Percentiles rank a stretch among this genome's conserved stretches.
These are phyloP conservation scores for Dinothrombium tinctorium DNA, from an alignment of 1,140 invertebrate genomes.

Conservation along the genomic window DNA sequence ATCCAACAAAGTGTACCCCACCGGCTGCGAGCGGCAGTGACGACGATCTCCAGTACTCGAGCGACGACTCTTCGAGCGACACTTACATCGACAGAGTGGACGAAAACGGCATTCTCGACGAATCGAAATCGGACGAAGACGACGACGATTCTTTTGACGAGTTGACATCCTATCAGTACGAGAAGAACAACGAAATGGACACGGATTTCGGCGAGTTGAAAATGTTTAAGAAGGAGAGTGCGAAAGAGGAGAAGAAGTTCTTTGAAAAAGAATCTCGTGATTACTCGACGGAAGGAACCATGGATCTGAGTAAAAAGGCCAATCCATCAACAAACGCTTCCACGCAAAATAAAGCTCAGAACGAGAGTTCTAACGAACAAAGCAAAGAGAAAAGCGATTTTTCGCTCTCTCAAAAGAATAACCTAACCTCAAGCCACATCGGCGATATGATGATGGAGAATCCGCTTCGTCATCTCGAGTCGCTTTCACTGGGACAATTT, in stretches of 20 bases:
- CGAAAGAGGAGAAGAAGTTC: not conserved
- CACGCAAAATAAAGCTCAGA: too few species aligned
- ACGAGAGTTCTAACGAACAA: too few species aligned
- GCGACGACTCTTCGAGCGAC: conserved; percentile 15
- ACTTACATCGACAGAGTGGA: conserved; percentile 13
- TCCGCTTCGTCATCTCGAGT: conserved; percentile 48
- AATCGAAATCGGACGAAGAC: conserved; percentile 13
- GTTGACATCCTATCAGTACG: not conserved
- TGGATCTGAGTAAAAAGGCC: conserved; percentile 6
- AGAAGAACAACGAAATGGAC: conserved; percentile 16
- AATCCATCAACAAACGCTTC: too few species aligned
- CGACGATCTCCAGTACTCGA: conserved; percentile 11
- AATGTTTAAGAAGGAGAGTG: not conserved
- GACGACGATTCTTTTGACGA: conserved; percentile 5
- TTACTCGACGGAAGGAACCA: not conserved
- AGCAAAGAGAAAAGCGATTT: too few species aligned
- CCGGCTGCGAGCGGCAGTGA: conserved; percentile 22
- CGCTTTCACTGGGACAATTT: conserved; percentile 49
- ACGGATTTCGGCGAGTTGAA: not conserved
- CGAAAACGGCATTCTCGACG: conserved; percentile 10
- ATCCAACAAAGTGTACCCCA: conserved; percentile 54
- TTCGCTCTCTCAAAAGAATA: too few species aligned
- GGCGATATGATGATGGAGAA: too few species aligned
- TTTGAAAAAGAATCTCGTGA: not conserved
- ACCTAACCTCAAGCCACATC: too few species aligned